A percentile compares a stretch with the other conserved stretches of the same genome.
phyloP scores from a whole-genome alignment of 2,113 vertebrate species.

The Gasterosteus nipponicus region DNA sequence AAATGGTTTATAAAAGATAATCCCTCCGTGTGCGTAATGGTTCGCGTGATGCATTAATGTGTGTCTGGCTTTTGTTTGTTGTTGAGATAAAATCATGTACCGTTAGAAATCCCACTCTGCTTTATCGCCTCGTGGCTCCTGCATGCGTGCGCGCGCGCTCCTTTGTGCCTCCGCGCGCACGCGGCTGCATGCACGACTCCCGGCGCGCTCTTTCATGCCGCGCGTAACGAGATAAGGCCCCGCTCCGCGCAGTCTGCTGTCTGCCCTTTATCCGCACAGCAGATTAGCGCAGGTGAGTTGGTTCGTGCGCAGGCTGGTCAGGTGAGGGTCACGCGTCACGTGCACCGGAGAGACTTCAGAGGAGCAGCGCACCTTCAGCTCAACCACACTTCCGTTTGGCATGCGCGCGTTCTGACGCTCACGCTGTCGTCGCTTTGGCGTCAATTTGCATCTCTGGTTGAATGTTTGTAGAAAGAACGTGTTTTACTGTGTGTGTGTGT shows the following conservation, averaged over 20 bases:
- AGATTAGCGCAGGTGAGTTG: constrained; percentile 75
- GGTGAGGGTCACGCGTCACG: constrained; percentile 25
- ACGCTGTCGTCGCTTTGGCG: not conserved
- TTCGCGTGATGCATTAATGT: constrained; percentile 51
- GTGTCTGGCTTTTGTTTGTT: constrained; percentile 47
- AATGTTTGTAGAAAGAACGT: too few relatives aligned
- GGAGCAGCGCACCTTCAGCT: not conserved
- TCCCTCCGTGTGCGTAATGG: constrained; percentile 69
- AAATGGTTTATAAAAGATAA: constrained; percentile 82
- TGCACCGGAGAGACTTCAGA: not conserved
- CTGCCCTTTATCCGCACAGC: constrained; percentile 69
- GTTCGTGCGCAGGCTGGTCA: constrained; percentile 55
- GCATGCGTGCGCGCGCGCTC: not conserved
- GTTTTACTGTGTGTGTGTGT: too few relatives aligned
- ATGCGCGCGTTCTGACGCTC: not conserved
- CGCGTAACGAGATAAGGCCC: constrained; percentile 70
- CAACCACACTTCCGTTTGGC: not conserved
- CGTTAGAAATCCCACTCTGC: constrained; percentile 8
- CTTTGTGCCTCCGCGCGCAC: constrained; percentile 34
- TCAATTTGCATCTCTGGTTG: too few relatives aligned
- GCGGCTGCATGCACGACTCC: constrained; percentile 9
- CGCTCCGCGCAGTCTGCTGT: constrained; percentile 71
- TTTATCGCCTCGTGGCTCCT: constrained; percentile 26
- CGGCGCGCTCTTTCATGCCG: constrained; percentile 57
- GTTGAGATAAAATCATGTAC: constrained; percentile 49